Evolutionary conservation across 2,888 invertebrate genomes (phyloP).

Genomic region (Meiosimyza platycephala): DNA sequence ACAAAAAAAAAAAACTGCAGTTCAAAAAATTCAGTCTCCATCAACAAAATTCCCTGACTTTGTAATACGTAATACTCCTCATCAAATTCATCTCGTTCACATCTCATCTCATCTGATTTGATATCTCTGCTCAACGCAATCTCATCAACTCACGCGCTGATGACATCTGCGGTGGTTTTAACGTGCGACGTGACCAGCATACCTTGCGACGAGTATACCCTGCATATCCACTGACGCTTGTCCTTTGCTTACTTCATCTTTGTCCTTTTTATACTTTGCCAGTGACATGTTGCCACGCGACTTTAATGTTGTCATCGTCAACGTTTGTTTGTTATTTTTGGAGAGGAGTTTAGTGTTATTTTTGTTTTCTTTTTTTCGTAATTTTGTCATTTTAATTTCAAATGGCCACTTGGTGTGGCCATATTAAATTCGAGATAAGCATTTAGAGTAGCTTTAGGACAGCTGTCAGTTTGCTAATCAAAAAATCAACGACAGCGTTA

Average conservation of each 20-base stretch:
- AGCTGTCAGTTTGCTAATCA: constrained; percentile 29
- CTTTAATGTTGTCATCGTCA: constrained; percentile 19
- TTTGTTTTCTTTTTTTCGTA: constrained; percentile 5
- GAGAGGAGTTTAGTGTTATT: constrained; percentile 12
- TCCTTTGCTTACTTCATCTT: not conserved
- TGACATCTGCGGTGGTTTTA: constrained; percentile 44
- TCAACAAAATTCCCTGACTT: not conserved
- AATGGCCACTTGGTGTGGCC: constrained; percentile 33
- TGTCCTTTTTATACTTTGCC: not conserved
- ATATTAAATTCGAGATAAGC: constrained; percentile 39
- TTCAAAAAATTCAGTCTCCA: not conserved
- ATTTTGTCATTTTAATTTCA: constrained; percentile 42
- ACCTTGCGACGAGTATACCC: constrained; percentile 18
- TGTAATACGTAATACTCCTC: not conserved
- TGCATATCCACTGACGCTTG: not conserved
- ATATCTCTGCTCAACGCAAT: constrained; percentile 33
- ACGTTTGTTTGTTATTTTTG: constrained; percentile 16
- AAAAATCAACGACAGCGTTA: not conserved
- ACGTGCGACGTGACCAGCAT: constrained; percentile 45
- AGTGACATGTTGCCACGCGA: constrained; percentile 42
- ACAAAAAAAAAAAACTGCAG: constrained; percentile 13
- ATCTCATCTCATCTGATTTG: constrained; percentile 19
- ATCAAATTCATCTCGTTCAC: constrained; percentile 12
- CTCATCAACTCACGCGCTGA: constrained; percentile 41
- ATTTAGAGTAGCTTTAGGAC: constrained; percentile 31